Percentiles rank a stretch among this genome's conserved stretches.
Conservation (phyloP, 2,797 vertebrate genomes). For the Buphagus erythrorhynchus region DNA sequence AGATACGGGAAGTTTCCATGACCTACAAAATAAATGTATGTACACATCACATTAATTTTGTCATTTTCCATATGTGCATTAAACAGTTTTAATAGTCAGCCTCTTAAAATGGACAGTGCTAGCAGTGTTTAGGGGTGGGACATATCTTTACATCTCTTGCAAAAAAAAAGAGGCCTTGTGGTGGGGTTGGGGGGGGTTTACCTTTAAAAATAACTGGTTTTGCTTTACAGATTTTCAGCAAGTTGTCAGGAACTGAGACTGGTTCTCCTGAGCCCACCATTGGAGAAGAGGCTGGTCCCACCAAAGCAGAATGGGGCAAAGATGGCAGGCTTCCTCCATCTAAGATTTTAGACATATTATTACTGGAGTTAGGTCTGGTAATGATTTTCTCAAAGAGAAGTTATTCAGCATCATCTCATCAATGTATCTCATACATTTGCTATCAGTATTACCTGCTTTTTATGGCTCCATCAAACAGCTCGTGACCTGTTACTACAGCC, state of each 20-base stretch:
- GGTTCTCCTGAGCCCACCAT: constrained; percentile 79
- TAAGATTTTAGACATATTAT: constrained; percentile 50
- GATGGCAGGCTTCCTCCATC: constrained; percentile 77
- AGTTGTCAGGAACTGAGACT: constrained; percentile 91
- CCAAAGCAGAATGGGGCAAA: constrained; percentile 78
- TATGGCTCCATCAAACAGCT: neutral
- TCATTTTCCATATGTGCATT: neutral
- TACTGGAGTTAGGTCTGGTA: neutral
- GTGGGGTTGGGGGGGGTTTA: constrained; percentile 3
- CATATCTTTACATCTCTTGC: neutral
- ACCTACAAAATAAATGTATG: constrained; percentile 75
- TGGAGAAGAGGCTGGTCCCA: constrained; percentile 66
- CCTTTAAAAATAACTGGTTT: constrained; percentile 97
- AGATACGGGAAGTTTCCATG: constrained; percentile 93
- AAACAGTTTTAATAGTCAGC: neutral
- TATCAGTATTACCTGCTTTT: neutral
- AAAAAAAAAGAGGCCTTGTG: neutral
- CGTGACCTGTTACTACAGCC: neutral
- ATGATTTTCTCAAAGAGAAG: neutral
- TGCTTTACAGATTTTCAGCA: constrained; percentile 91
- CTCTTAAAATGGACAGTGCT: neutral
- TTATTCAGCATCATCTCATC: neutral
- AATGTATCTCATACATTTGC: no score
- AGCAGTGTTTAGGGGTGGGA: neutral
- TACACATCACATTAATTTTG: neutral